A percentile compares a stretch with the other conserved stretches of the same genome.
Evolutionary conservation across 2,888 invertebrate genomes (phyloP).

Genomic region (Phanerotoma sp.): DNA sequence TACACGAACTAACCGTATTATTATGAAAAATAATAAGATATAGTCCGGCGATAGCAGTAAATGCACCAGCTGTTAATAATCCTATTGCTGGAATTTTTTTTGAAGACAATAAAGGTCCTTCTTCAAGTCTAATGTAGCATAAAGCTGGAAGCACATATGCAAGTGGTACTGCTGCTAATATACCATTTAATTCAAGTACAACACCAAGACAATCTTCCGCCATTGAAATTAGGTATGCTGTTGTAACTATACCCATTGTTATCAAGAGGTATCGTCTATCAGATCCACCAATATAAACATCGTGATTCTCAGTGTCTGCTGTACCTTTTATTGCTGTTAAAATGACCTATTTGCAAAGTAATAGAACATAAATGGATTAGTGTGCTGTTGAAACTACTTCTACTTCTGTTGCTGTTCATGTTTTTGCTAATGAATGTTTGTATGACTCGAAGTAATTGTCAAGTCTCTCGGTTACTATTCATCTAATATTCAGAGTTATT

Average conservation of each 20-base stretch:
- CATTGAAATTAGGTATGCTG: slow-evolving; percentile 75
- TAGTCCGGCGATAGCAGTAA: slow-evolving; percentile 65
- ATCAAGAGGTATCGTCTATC: slow-evolving; percentile 62
- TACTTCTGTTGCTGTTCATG: neutral
- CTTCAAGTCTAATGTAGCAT: slow-evolving; percentile 74
- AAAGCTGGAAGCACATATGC: slow-evolving; percentile 81
- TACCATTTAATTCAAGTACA: slow-evolving; percentile 80
- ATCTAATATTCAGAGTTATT: no score
- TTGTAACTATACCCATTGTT: slow-evolving; percentile 68
- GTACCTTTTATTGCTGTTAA: slow-evolving; percentile 54
- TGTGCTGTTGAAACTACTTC: no score
- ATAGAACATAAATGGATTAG: no score
- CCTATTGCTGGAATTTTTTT: slow-evolving; percentile 73
- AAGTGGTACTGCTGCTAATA: slow-evolving; percentile 78
- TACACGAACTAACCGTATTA: slow-evolving; percentile 60
- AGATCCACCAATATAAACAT: slow-evolving; percentile 58
- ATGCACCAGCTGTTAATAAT: slow-evolving; percentile 68
- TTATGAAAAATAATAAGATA: slow-evolving; percentile 62
- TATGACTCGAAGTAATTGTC: no score
- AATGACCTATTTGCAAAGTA: slow-evolving; percentile 44
- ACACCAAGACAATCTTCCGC: slow-evolving; percentile 81
- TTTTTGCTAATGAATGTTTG: no score
- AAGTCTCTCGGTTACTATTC: no score
- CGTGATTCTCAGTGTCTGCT: slow-evolving; percentile 48
- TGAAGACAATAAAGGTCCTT: slow-evolving; percentile 67